A percentile compares a stretch with the other conserved stretches of the same genome.
phyloP scores from a whole-genome alignment of 2,888 invertebrate species.

The Epistrophe grossulariae region DNA sequence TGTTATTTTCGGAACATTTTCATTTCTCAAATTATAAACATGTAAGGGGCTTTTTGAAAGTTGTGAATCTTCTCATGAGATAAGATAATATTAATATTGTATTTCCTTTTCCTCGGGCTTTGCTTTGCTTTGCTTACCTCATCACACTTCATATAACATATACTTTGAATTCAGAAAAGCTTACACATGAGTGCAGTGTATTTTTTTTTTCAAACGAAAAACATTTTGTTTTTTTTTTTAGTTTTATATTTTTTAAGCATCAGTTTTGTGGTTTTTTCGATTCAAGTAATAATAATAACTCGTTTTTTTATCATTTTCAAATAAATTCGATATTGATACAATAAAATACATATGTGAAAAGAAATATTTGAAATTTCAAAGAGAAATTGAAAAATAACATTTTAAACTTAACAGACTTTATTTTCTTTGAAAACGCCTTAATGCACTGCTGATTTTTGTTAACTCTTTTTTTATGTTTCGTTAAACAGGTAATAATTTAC shows the following conservation, averaged over 20 bases:
- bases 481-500: neutral
- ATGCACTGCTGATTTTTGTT: neutral
- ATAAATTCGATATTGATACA: neutral
- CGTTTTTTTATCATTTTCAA: neutral
- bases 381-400: neutral
- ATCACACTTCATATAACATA: constrained; percentile 59
- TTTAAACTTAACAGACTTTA: neutral
- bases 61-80: constrained; percentile 54
- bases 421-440: constrained; percentile 10
- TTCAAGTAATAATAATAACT: neutral
- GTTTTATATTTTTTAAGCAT: neutral
- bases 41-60: constrained; percentile 60
- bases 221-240: neutral
- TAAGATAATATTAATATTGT: constrained; percentile 72
- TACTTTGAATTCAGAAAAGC: constrained; percentile 23
- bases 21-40: constrained; percentile 60
- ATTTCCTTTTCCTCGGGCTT: constrained; percentile 56
- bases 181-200: constrained; percentile 28
- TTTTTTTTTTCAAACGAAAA: constrained; percentile 5
- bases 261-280: constrained; percentile 12
- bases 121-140: constrained; percentile 41
- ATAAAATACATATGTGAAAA: neutral
- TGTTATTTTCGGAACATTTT: constrained; percentile 61
- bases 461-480: neutral
- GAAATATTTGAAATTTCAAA: neutral